Percentiles rank a stretch among this genome's conserved stretches.
Conservation (phyloP, 2,888 invertebrate genomes). For the Tolmerus cingulatus region DNA sequence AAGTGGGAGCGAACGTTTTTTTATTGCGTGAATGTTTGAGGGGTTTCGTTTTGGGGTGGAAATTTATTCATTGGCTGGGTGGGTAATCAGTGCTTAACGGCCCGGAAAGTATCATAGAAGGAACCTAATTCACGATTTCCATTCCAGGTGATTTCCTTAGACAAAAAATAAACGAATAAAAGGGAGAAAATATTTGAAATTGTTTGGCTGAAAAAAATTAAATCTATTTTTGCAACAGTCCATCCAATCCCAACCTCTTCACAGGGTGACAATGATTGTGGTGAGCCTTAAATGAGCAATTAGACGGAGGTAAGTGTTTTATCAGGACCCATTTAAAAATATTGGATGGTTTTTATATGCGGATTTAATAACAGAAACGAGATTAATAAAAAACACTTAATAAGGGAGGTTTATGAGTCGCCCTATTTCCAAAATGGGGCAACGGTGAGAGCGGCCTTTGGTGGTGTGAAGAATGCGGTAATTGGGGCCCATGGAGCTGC, state of each 20-base stretch:
- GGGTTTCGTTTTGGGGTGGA: not conserved
- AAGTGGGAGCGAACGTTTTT: not conserved
- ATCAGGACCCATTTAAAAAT: not conserved
- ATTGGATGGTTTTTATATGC: not conserved
- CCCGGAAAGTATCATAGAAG: not conserved
- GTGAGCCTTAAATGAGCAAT: not conserved
- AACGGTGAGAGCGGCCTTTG: not conserved
- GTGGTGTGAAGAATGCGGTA: constrained; percentile 6
- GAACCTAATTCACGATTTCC: not conserved
- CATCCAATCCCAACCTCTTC: not conserved
- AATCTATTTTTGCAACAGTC: not conserved
- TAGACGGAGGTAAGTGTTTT: not conserved
- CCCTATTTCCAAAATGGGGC: not conserved
- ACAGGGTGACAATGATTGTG: not conserved
- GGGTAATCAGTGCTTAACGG: constrained; percentile 8
- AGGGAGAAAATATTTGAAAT: not conserved
- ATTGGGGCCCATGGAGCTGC: not conserved
- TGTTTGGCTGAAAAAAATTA: not conserved
- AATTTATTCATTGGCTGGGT: constrained; percentile 13
- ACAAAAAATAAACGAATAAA: not conserved
- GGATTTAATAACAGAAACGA: constrained; percentile 9
- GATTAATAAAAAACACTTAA: not conserved
- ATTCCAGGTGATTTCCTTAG: not conserved
- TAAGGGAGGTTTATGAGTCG: not conserved
- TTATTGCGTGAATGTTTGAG: not conserved